Percentiles rank a stretch among this genome's conserved stretches.
These are phyloP conservation scores for Psittacula cyanocephala DNA, from an alignment of 2,113 vertebrate species.

Conservation along the genomic window DNA sequence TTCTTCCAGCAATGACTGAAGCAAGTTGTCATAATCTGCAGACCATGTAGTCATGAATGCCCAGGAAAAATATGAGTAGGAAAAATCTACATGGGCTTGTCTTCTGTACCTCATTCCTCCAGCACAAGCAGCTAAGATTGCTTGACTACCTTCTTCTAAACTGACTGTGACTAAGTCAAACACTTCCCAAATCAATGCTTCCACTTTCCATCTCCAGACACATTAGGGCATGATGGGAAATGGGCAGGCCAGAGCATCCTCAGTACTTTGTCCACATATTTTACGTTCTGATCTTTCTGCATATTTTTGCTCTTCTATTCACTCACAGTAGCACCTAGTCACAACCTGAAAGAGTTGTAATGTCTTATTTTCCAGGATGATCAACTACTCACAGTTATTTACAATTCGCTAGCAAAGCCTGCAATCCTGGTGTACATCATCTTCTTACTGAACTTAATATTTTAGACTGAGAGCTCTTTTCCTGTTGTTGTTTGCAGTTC, in stretches of 20 bases:
- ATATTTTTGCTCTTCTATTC: not conserved
- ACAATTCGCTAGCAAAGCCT: not conserved
- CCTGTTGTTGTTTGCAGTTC: not conserved
- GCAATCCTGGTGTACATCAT: not conserved
- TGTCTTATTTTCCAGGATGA: not conserved
- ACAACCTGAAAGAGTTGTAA: not conserved
- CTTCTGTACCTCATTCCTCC: not conserved
- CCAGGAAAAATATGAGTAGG: not conserved
- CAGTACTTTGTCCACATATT: not conserved
- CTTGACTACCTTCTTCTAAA: not conserved
- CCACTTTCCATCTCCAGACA: not conserved
- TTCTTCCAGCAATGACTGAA: not conserved
- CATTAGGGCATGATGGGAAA: not conserved
- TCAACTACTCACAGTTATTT: not conserved
- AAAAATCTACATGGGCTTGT: not conserved
- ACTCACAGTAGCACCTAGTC: not conserved
- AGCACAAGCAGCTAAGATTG: not conserved
- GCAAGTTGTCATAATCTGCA: not conserved
- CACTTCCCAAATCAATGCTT: not conserved
- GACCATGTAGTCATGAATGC: not conserved
- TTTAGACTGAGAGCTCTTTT: not conserved
- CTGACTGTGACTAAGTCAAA: not conserved
- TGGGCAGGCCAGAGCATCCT: not conserved
- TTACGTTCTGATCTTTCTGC: not conserved
- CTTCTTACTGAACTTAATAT: not conserved